A percentile compares a stretch with the other conserved stretches of the same genome.
Evolutionary conservation across 2,113 vertebrate genomes (phyloP).

Genomic region (Sebastes schlegelii): DNA sequence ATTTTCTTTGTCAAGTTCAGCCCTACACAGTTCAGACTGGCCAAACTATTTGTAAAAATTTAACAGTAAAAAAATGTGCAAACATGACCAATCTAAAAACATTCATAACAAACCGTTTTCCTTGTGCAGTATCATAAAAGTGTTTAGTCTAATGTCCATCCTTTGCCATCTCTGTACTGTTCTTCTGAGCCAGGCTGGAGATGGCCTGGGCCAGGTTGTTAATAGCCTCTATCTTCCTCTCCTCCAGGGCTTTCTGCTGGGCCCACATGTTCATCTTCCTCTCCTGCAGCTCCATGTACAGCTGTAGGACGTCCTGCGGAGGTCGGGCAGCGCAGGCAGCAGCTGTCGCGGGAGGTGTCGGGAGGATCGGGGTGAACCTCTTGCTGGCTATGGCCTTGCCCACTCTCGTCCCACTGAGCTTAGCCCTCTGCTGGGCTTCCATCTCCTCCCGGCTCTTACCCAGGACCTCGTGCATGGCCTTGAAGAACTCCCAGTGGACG

Average conservation of each 20-base stretch:
- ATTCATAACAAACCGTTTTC: background rate
- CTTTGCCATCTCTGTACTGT: conserved; percentile 51
- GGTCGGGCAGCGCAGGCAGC: conserved; percentile 60
- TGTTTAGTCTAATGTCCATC: conserved; percentile 53
- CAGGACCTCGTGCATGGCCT: conserved; percentile 80
- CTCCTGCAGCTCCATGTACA: conserved; percentile 87
- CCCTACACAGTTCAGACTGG: background rate
- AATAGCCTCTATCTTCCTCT: conserved; percentile 85
- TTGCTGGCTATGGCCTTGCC: conserved; percentile 78
- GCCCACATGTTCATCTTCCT: conserved; percentile 87
- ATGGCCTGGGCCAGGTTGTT: conserved; percentile 86
- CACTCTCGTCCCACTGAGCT: conserved; percentile 70
- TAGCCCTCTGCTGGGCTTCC: conserved; percentile 74
- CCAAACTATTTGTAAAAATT: conserved; percentile 2
- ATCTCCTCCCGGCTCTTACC: conserved; percentile 81
- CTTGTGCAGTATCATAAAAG: background rate
- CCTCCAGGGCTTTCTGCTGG: conserved; percentile 84
- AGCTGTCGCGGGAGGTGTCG: conserved; percentile 63
- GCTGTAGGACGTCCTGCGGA: conserved; percentile 82
- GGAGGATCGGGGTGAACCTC: conserved; percentile 82
- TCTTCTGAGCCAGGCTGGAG: conserved; percentile 78
- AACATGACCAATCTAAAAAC: background rate
- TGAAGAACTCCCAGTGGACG: conserved; percentile 87
- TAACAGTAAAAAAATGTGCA: background rate
- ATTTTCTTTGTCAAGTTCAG: background rate